These are phyloP conservation scores for Alloplasta piceator DNA, from an alignment of 2,888 invertebrate genomes.

Conservation along the genomic window DNA sequence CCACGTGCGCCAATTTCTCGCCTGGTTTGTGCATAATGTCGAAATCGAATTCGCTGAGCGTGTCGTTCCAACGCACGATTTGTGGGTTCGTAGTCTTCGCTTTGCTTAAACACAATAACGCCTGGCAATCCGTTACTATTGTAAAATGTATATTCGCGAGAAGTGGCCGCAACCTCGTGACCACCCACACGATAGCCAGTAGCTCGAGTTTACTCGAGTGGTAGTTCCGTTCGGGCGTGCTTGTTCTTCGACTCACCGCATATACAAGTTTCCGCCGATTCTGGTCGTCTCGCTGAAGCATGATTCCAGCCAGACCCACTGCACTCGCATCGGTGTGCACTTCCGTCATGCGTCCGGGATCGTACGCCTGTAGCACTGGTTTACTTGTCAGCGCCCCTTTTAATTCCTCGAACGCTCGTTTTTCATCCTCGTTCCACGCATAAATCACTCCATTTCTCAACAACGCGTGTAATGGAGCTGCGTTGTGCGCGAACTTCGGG, in stretches of 20 bases:
- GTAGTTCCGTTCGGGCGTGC: slow-evolving; percentile 67
- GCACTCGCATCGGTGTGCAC: slow-evolving; percentile 46
- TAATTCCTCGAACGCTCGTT: slow-evolving; percentile 35
- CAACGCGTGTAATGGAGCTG: too few species aligned
- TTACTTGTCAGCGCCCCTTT: background rate
- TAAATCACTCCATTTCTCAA: slow-evolving; percentile 16
- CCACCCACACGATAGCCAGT: slow-evolving; percentile 40
- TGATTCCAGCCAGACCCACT: slow-evolving; percentile 9
- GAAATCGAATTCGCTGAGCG: slow-evolving; percentile 50
- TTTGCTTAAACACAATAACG: slow-evolving; percentile 65
- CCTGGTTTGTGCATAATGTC: slow-evolving; percentile 63
- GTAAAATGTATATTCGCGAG: slow-evolving; percentile 54
- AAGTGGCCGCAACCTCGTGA: slow-evolving; percentile 13
- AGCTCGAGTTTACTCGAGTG: slow-evolving; percentile 65
- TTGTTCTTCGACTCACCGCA: slow-evolving; percentile 68
- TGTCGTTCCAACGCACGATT: slow-evolving; percentile 6
- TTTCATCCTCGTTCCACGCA: slow-evolving; percentile 19
- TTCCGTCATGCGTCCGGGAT: slow-evolving; percentile 22
- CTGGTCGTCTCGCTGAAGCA: too few species aligned
- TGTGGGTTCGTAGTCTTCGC: slow-evolving; percentile 21
- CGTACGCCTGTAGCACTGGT: slow-evolving; percentile 27
- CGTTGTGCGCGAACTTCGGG: slow-evolving; percentile 19
- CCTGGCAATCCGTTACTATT: slow-evolving; percentile 70
- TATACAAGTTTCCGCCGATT: slow-evolving; percentile 64
- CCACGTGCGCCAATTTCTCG: slow-evolving; percentile 63